phyloP scores from a whole-genome alignment of 2,888 invertebrate genomes.

The Polydrusus tereticollis region DNA sequence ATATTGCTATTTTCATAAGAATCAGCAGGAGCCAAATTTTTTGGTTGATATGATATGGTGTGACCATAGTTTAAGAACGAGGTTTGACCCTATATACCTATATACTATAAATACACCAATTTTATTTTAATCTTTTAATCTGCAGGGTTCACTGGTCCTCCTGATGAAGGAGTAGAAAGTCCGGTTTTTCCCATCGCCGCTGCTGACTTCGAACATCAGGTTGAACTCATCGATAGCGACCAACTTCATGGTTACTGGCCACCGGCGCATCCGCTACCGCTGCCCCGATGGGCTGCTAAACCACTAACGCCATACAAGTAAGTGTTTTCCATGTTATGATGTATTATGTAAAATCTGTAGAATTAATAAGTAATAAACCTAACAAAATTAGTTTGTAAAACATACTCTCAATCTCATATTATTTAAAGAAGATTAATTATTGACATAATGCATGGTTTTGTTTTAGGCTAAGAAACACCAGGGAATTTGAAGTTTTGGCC shows the following conservation, averaged over 20 bases:
- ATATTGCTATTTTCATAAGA: too few relatives aligned
- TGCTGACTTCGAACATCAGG: conserved; percentile 44
- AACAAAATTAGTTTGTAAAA: too few relatives aligned
- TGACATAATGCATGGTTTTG: neutral
- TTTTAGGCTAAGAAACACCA: conserved; percentile 68
- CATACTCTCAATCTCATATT: too few relatives aligned
- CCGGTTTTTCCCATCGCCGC: conserved; percentile 44
- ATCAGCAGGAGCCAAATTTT: too few relatives aligned
- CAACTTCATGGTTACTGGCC: conserved; percentile 75
- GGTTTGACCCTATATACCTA: too few relatives aligned
- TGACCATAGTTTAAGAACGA: too few relatives aligned
- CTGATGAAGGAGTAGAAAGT: conserved; percentile 50
- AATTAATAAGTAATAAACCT: too few relatives aligned
- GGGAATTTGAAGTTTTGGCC: conserved; percentile 84
- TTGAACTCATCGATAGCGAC: conserved; percentile 58
- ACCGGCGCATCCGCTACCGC: conserved; percentile 78
- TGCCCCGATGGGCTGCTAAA: conserved; percentile 78
- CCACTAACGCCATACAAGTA: conserved; percentile 67
- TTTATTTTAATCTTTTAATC: neutral
- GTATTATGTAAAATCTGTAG: too few relatives aligned
- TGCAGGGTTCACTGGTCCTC: conserved; percentile 53
- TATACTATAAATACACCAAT: too few relatives aligned
- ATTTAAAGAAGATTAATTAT: too few relatives aligned
- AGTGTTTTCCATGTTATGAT: neutral
- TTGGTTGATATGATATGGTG: too few relatives aligned